A percentile compares a stretch with the other conserved stretches of the same genome.
Conservation (phyloP, 1,140 invertebrate genomes). For the Gryllus bimaculatus region DNA sequence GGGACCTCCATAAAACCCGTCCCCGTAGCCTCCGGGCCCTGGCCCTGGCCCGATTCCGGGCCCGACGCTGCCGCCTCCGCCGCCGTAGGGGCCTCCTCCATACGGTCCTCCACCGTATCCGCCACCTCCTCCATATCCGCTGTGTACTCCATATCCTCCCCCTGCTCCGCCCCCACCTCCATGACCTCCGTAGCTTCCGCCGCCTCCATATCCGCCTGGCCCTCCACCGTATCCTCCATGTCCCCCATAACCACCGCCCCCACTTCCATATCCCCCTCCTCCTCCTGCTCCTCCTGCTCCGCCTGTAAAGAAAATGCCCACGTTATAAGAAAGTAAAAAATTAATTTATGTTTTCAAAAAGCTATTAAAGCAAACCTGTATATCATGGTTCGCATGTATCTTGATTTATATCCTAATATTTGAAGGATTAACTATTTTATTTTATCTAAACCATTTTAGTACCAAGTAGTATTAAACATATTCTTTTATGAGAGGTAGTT, state of each 20-base stretch:
- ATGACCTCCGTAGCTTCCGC: constrained; percentile 36
- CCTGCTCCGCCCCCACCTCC: constrained; percentile 34
- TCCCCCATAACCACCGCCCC: constrained; percentile 18
- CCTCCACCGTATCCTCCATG: constrained; percentile 34
- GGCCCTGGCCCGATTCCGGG: neutral
- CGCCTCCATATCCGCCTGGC: constrained; percentile 33
- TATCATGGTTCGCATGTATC: no score
- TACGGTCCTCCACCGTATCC: constrained; percentile 23
- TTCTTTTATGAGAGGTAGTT: no score
- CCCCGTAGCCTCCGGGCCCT: constrained; percentile 13
- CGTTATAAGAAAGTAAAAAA: neutral
- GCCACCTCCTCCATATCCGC: constrained; percentile 18
- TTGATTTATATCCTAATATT: no score
- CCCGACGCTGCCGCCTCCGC: constrained; percentile 21
- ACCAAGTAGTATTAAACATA: no score
- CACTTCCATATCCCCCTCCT: constrained; percentile 29
- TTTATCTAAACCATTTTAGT: no score
- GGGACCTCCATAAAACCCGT: constrained; percentile 16
- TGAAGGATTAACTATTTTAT: no score
- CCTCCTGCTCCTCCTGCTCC: constrained; percentile 25
- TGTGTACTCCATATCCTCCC: constrained; percentile 32
- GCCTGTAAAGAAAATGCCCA: neutral
- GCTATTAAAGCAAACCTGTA: no score
- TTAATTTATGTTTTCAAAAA: no score
- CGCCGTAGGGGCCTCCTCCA: constrained; percentile 17